Conservation (phyloP, 2,888 invertebrate genomes). For the Lithophane socia region DNA sequence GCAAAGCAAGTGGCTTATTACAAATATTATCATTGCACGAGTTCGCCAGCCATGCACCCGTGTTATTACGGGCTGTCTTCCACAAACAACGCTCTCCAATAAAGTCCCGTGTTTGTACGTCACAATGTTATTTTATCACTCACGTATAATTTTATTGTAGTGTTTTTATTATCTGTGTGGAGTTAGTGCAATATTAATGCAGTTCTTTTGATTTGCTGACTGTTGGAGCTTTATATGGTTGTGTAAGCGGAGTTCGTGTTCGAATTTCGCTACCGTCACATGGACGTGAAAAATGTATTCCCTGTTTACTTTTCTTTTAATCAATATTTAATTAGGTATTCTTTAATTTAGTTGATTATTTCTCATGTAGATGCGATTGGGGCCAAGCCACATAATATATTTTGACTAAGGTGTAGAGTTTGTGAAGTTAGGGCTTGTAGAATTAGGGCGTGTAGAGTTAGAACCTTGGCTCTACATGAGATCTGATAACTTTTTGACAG, state of each 20-base stretch:
- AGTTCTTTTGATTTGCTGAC: constrained; percentile 3
- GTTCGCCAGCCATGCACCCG: constrained; percentile 44
- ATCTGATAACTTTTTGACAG: too few relatives aligned
- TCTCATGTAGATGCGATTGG: too few relatives aligned
- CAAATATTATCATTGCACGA: constrained; percentile 55
- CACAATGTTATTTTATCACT: constrained; percentile 56
- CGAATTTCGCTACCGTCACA: too few relatives aligned
- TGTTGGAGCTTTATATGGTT: background rate
- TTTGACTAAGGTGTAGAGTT: too few relatives aligned
- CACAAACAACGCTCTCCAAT: constrained; percentile 60
- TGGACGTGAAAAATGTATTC: too few relatives aligned
- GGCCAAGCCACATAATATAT: too few relatives aligned
- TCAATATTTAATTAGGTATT: too few relatives aligned
- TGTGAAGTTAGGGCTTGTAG: too few relatives aligned
- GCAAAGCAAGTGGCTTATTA: constrained; percentile 50
- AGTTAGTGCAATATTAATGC: constrained; percentile 18
- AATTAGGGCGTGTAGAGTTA: too few relatives aligned
- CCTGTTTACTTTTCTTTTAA: too few relatives aligned
- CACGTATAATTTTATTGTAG: constrained; percentile 58
- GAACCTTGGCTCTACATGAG: too few relatives aligned
- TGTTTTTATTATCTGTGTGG: constrained; percentile 35
- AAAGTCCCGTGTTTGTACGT: constrained; percentile 51
- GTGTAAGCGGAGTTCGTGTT: background rate
- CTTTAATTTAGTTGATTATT: too few relatives aligned
- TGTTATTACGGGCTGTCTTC: constrained; percentile 51